Conservation (phyloP, 2,797 vertebrate species). For the Coranthus polyacanthus region DNA sequence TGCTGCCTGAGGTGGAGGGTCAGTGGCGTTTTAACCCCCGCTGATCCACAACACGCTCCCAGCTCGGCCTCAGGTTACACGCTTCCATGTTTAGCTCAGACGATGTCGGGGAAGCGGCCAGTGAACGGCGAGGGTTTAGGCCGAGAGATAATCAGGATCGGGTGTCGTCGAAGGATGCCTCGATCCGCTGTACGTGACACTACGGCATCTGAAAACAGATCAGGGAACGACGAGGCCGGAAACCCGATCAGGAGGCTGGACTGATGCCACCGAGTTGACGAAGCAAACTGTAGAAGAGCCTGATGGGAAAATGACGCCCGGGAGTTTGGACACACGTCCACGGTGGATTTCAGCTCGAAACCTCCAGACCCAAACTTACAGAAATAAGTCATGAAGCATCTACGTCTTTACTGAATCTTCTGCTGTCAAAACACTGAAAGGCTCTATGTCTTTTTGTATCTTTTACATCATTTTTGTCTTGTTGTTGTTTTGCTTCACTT, state of each 20-base stretch:
- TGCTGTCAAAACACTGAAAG: too few relatives aligned
- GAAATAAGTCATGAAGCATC: too few relatives aligned
- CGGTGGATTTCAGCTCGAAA: too few relatives aligned
- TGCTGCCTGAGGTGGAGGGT: background rate
- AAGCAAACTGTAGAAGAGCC: constrained; percentile 63
- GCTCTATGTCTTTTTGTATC: too few relatives aligned
- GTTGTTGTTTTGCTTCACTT: too few relatives aligned
- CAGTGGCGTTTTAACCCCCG: constrained; percentile 16
- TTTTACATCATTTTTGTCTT: too few relatives aligned
- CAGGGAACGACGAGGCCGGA: constrained; percentile 26
- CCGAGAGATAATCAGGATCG: constrained; percentile 42
- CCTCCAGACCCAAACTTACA: too few relatives aligned
- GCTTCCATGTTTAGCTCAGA: constrained; percentile 46
- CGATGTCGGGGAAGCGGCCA: constrained; percentile 36
- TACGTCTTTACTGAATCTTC: too few relatives aligned
- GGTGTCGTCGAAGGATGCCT: constrained; percentile 66
- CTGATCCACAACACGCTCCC: constrained; percentile 10
- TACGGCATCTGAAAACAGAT: constrained; percentile 33
- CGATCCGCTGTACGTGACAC: constrained; percentile 43
- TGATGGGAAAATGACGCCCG: background rate
- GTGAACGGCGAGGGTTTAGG: constrained; percentile 54
- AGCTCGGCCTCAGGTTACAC: constrained; percentile 46
- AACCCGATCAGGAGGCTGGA: constrained; percentile 44
- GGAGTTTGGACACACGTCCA: too few relatives aligned
- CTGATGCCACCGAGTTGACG: constrained; percentile 58